Evolutionary conservation across 35 echinoderm and acorn worm genomes (phyloP).

Genomic region (Anneissia japonica): DNA sequence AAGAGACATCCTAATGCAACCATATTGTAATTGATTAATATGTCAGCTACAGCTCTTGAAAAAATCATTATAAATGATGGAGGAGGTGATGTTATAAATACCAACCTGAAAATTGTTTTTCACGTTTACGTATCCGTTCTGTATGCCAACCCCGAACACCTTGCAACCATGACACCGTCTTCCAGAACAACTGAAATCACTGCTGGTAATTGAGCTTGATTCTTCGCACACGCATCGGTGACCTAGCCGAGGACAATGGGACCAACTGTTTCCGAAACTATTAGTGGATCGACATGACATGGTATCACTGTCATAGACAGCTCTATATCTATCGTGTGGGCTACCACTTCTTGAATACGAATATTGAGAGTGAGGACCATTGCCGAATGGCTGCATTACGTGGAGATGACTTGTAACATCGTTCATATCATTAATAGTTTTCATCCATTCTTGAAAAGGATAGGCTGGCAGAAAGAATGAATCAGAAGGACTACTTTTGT

Average conservation of each 20-base stretch:
- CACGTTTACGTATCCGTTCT: constrained; percentile 52
- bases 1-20: too few relatives aligned
- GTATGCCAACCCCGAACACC: constrained; percentile 55
- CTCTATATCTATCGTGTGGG: not conserved
- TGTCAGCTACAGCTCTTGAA: too few relatives aligned
- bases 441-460: not conserved
- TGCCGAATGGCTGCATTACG: not conserved
- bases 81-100: too few relatives aligned
- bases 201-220: not conserved
- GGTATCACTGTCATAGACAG: not conserved
- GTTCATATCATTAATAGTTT: not conserved
- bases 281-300: not conserved
- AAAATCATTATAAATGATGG: too few relatives aligned
- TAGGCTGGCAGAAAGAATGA: not conserved
- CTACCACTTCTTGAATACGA: not conserved
- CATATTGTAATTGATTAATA: too few relatives aligned
- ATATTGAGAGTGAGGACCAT: too few relatives aligned
- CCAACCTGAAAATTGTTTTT: constrained; percentile 99
- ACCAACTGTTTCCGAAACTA: not conserved
- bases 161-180: constrained; percentile 25
- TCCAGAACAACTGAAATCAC: not conserved
- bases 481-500: not conserved
- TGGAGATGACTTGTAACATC: not conserved
- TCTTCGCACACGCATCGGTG: not conserved
- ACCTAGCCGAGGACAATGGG: not conserved